Evolutionary conservation across 1,140 invertebrate genomes (phyloP), one percentile per base, ranked within the genome.

Genomic region (Condylostylus longicornis): DNA sequence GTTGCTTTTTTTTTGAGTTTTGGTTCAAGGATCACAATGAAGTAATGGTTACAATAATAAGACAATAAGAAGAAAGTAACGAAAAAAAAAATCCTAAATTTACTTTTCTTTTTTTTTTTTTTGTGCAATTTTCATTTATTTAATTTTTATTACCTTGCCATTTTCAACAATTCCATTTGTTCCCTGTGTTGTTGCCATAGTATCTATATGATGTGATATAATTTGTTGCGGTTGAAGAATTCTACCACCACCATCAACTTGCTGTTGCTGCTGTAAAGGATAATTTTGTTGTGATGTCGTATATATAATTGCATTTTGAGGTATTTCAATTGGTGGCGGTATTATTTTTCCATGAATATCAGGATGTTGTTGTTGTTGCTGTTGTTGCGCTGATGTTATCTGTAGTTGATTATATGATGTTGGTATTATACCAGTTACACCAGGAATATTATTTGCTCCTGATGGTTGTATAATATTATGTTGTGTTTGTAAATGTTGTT

Each of bases 161-260:
- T 60, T 60, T 36, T 51, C 49, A n/a, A 49, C 38, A 29, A 53
- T 42, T 18, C 57, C 57, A 41, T 60, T 60, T 18, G 49, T 38
- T 27, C 7, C 35, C 33, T 21, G 17, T 32, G 30, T 32, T 32
- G 30, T n/a, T n/a, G 14, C 17, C 14, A 15, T 32, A 15, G 25
- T 13, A 27, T 10, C 10, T 27, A 29, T 36, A 13, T n/a, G 15
- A 22, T 27, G 31, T 33, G 36, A n/a, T n/a, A n/a, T 38, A 40
- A 38, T 36, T 38, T 41, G 29, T 41, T 41, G 33, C 31, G 32
- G 37, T 25, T 43, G 42, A 18, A 18, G 33, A 43, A 40, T 35
- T 58, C 51, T 15, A 38, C 20, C 2, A 44, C 32, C 10, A 46
- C 35, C n/a, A 30, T 43, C 33, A 23, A 42, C 25, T 36, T 48